A percentile compares a stretch with the other conserved stretches of the same genome.
Conservation (phyloP, 1,140 invertebrate species). For the Oreohelix idahoensis region DNA sequence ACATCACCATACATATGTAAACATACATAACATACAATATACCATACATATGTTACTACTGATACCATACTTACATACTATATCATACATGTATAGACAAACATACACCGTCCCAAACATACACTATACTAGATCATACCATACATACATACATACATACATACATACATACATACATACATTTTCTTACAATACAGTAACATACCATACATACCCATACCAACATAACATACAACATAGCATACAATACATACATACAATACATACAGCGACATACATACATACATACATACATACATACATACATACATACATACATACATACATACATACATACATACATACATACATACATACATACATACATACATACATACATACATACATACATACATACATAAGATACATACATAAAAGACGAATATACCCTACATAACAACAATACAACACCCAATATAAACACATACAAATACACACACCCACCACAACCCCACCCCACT, state of each 20-base stretch:
- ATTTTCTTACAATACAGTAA: background rate
- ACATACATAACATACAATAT: background rate
- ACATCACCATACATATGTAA: background rate
- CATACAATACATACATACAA: background rate
- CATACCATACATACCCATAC: slow-evolving; percentile 23
- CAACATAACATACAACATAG: slow-evolving; percentile 14
- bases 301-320: slow-evolving; percentile 20
- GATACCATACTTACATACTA: no score
- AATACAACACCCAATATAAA: no score
- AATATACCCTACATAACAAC: no score
- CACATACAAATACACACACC: no score
- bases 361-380: no score
- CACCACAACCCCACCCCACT: no score
- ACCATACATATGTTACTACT: background rate
- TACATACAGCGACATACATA: slow-evolving; percentile 8
- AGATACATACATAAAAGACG: no score
- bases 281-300: slow-evolving; percentile 22
- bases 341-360: slow-evolving; percentile 20
- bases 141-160: background rate
- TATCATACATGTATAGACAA: no score
- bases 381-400: no score
- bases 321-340: slow-evolving; percentile 18
- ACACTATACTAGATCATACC: no score
- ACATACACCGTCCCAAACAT: no score
- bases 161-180: background rate